Evolutionary conservation across 1,140 invertebrate genomes (phyloP).

Genomic region (Rhizoglyphus robini): DNA sequence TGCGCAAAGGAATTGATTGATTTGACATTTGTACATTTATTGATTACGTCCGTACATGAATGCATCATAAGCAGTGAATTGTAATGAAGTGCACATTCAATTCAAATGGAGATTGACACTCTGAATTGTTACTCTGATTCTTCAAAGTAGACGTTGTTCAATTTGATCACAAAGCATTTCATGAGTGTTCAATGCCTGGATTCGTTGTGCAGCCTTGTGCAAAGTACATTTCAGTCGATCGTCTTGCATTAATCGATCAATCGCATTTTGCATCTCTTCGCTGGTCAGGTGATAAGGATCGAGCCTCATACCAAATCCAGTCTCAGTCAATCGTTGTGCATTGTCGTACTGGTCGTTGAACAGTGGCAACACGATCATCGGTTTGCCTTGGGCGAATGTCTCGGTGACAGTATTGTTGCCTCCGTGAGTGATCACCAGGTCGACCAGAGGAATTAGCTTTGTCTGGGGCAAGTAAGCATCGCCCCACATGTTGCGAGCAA

Average conservation of each 20-base stretch:
- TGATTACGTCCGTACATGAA: too few relatives aligned
- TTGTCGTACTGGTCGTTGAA: slow-evolving; percentile 24
- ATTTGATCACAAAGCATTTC: too few relatives aligned
- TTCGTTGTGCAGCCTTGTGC: too few relatives aligned
- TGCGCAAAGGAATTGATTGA: too few relatives aligned
- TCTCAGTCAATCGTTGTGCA: slow-evolving; percentile 18
- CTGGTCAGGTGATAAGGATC: slow-evolving; percentile 10
- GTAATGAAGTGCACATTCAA: too few relatives aligned
- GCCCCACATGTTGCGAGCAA: slow-evolving; percentile 23
- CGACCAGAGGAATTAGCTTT: not conserved
- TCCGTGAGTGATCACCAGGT: slow-evolving; percentile 19
- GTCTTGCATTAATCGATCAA: slow-evolving; percentile 5
- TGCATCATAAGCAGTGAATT: too few relatives aligned
- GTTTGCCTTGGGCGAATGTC: slow-evolving; percentile 8
- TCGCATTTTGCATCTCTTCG: slow-evolving; percentile 14
- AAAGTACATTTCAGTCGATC: not conserved
- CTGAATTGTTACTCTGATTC: too few relatives aligned
- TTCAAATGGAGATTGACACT: too few relatives aligned
- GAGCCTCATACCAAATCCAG: slow-evolving; percentile 1
- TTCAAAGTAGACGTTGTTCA: too few relatives aligned
- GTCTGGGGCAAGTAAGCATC: slow-evolving; percentile 1
- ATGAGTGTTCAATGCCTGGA: too few relatives aligned
- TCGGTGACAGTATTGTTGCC: slow-evolving; percentile 21
- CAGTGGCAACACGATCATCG: slow-evolving; percentile 19
- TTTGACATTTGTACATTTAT: too few relatives aligned